These are phyloP conservation scores for Cathartes aura DNA, from an alignment of 2,113 vertebrate species.

Conservation along the genomic window DNA sequence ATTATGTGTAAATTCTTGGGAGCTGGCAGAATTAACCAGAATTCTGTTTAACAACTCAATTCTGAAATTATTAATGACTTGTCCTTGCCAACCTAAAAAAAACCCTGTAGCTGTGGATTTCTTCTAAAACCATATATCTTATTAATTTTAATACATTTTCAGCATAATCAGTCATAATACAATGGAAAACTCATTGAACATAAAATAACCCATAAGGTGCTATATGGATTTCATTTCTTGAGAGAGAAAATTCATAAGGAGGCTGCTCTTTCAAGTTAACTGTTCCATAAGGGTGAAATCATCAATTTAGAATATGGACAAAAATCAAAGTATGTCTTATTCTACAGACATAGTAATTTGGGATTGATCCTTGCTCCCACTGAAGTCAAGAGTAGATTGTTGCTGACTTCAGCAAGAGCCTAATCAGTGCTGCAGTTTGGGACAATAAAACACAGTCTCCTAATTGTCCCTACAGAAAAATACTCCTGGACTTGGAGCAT, in stretches of 20 bases:
- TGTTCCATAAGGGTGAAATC: slow-evolving; percentile 4
- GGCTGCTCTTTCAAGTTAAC: neutral
- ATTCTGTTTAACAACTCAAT: slow-evolving; percentile 63
- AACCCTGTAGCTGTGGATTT: neutral
- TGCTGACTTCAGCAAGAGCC: neutral
- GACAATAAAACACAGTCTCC: neutral
- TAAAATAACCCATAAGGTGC: slow-evolving; percentile 6
- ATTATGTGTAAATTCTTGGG: slow-evolving; percentile 56
- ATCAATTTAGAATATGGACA: neutral
- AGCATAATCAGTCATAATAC: neutral
- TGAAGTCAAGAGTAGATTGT: neutral
- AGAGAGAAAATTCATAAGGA: neutral
- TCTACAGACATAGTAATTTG: neutral
- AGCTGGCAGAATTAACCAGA: slow-evolving; percentile 57
- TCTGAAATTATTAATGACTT: slow-evolving; percentile 58
- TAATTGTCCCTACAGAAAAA: neutral
- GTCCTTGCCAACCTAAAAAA: neutral
- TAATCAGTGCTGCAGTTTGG: neutral
- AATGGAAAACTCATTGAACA: slow-evolving; percentile 46
- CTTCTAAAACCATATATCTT: slow-evolving; percentile 9
- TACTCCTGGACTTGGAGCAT: neutral
- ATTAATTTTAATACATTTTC: slow-evolving; percentile 34
- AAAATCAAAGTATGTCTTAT: slow-evolving; percentile 10
- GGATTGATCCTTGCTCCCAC: neutral
- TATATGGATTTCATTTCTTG: neutral